These are phyloP conservation scores for Drosophila paulistorum DNA, from an alignment of 1,140 invertebrate species.

Conservation along the genomic window DNA sequence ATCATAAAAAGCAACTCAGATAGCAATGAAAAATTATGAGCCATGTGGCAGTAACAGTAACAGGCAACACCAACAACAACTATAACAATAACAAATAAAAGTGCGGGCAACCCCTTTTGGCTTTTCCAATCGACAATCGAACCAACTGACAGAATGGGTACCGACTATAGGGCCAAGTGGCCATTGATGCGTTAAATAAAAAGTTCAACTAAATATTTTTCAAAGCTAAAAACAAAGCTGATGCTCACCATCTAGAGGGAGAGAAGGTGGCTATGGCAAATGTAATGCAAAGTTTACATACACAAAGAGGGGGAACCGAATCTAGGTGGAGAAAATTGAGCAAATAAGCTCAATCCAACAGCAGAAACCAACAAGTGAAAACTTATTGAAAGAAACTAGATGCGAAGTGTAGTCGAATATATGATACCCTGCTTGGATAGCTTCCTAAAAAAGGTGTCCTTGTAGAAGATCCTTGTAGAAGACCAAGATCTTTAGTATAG, in stretches of 20 bases:
- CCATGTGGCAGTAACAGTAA: conserved; percentile 61
- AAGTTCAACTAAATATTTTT: conserved; percentile 73
- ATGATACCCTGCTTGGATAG: not conserved
- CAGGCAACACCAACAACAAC: conserved; percentile 41
- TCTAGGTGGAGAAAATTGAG: conserved; percentile 33
- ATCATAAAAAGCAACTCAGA: conserved; percentile 48
- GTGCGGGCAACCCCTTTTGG: conserved; percentile 37
- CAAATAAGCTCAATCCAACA: conserved; percentile 58
- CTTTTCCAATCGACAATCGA: conserved; percentile 27
- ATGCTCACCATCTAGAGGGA: conserved; percentile 11
- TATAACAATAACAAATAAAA: conserved; percentile 25
- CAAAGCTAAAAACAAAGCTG: conserved; percentile 57
- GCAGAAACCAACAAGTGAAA: conserved; percentile 48
- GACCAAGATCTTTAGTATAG: too few species aligned
- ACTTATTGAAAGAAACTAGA: conserved; percentile 4
- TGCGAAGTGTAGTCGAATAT: conserved; percentile 12
- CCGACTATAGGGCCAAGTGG: conserved; percentile 44
- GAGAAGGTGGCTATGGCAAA: conserved; percentile 15
- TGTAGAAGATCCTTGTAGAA: too few species aligned
- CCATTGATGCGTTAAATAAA: conserved; percentile 74
- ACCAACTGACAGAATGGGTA: conserved; percentile 4
- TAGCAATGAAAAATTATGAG: conserved; percentile 75
- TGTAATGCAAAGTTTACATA: conserved; percentile 61
- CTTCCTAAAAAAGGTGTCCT: not conserved
- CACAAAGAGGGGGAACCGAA: not conserved